Evolutionary conservation across 2,797 vertebrate species (phyloP), one percentile per base, ranked within the genome.

Genomic region (Enteromius fasciolatus): DNA sequence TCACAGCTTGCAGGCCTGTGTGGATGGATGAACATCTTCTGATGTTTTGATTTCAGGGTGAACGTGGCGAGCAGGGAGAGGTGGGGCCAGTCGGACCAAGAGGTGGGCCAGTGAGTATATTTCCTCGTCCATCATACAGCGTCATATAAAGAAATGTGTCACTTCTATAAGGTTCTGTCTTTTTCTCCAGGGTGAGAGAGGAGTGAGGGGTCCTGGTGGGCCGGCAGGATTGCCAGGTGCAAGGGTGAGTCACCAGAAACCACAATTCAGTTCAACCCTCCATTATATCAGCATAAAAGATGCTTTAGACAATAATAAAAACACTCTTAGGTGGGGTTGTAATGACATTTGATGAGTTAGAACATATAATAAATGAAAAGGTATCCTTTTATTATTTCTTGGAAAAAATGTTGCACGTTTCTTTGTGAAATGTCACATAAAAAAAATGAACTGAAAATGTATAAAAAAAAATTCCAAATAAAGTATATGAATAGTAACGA

Each of bases 41-140:
- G 73, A 23, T 67, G 74, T 8, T 50, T 63, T 83, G 31, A 61
- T 86, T 75, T 81, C 88, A 99, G 98, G 98, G 98, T 9, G 95
- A 96, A 67, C 95, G 93, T 52, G 98, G 98, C 0, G 96, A 96
- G 6, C 95, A 97, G 82, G 98, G 98, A 67, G 96, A 96, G 89
- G 90, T 94, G 23, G 98, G 98, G 87, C 95, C 96, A 18, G 87
- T 91, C 10, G 98, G 98, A 90, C 90, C 95, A 68, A 92, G 90
- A 87, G 98, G 96, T 79, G 95, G 96, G 91, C 93, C 96, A 82
- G 98, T 99, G 92, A 98, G 97, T 97, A 87, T 41, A 79, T 20
- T 63, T 76, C 81, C 23, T 31, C 5, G 23, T 67, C 1, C 11
- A 70, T 69, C 1, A 11, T 70, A 80, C 74, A 20, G 15, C 57